phyloP scores from a whole-genome alignment of 2,888 invertebrate species.

The Lycia hirtaria region DNA sequence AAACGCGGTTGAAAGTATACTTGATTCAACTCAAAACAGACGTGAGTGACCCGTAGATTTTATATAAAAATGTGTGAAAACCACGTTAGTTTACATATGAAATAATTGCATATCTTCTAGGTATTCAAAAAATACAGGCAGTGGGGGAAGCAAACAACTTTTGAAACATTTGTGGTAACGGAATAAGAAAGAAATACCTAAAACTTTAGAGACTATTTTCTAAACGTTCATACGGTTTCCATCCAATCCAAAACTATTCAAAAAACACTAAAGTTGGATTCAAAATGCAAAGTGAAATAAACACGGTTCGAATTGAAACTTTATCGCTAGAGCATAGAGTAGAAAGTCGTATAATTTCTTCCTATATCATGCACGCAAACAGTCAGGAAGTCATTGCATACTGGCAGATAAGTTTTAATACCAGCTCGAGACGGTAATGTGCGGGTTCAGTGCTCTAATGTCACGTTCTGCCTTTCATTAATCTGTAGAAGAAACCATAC shows the following conservation, averaged over 20 bases:
- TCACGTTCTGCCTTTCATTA: slow-evolving; percentile 83
- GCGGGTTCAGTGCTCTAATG: slow-evolving; percentile 79
- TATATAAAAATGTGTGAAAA: too few species aligned
- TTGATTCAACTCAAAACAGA: too few species aligned
- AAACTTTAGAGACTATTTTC: not conserved
- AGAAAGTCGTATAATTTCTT: slow-evolving; percentile 24
- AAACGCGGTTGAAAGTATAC: too few species aligned
- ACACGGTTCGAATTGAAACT: not conserved
- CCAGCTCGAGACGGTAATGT: slow-evolving; percentile 72
- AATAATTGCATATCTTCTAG: too few species aligned
- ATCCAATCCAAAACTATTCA: slow-evolving; percentile 10
- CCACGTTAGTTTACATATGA: too few species aligned
- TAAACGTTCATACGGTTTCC: not conserved
- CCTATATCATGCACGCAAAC: slow-evolving; percentile 19
- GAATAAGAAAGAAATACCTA: too few species aligned
- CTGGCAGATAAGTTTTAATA: slow-evolving; percentile 81
- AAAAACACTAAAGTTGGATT: slow-evolving; percentile 12
- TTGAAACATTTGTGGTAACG: too few species aligned
- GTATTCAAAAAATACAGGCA: too few species aligned
- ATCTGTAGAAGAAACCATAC: slow-evolving; percentile 48
- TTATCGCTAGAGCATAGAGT: slow-evolving; percentile 18
- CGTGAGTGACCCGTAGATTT: too few species aligned
- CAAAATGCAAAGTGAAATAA: not conserved
- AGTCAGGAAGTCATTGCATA: slow-evolving; percentile 78
- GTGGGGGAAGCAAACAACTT: too few species aligned